A percentile compares a stretch with the other conserved stretches of the same genome.
Evolutionary conservation across 2,888 invertebrate species (phyloP).

Genomic region (Himalopsyche kuldschensis): DNA sequence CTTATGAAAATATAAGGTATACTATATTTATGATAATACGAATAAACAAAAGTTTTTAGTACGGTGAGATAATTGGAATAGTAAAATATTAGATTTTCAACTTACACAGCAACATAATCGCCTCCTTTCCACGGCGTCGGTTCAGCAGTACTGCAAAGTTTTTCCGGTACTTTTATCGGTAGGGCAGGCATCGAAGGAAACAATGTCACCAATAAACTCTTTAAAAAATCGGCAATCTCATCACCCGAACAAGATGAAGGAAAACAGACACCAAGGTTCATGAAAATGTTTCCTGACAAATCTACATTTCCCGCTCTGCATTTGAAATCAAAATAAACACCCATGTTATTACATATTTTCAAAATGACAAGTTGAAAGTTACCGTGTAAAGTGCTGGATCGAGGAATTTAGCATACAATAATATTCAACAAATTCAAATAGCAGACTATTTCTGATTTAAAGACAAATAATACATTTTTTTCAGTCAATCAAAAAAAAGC

Average conservation of each 20-base stretch:
- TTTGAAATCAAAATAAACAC: neutral
- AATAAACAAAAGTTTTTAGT: no score
- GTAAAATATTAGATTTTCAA: neutral
- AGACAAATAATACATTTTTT: no score
- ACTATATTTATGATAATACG: no score
- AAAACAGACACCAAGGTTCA: constrained; percentile 22
- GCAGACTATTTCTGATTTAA: no score
- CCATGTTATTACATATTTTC: no score
- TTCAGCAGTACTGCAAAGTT: neutral
- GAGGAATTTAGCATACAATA: no score
- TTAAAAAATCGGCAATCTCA: neutral
- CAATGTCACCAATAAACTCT: neutral
- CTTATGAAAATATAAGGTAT: no score
- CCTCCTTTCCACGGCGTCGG: neutral
- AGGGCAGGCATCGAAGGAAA: neutral
- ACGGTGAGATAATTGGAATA: no score
- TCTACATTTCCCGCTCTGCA: neutral
- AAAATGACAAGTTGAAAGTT: no score
- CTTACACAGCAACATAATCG: constrained; percentile 18
- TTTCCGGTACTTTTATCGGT: neutral
- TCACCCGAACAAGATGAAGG: constrained; percentile 12
- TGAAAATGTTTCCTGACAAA: neutral
- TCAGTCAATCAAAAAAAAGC: no score
- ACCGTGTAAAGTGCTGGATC: no score
- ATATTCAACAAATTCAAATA: no score